Evolutionary conservation across 2,113 vertebrate species (phyloP), one percentile per base, ranked within the genome.

Genomic region (Collichthys lucidus): DNA sequence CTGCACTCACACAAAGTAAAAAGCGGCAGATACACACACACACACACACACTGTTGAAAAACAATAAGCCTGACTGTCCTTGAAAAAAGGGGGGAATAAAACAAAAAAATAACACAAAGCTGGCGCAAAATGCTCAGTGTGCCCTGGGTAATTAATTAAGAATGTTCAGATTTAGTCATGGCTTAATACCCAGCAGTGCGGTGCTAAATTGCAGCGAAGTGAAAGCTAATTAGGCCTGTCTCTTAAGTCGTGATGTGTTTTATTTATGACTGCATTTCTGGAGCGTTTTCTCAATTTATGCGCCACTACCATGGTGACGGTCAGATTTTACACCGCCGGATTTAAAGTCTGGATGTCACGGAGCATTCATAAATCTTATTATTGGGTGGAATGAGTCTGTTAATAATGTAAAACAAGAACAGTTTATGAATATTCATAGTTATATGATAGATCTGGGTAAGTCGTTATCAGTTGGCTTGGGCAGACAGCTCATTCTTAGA

Each of bases 351-450:
- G 69, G 67, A 50, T 74, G 81, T 83, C 82, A 85, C 59, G 4
- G 74, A 83, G 72, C 19, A 61, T 74, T 86, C 89, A 22, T 90
- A 69, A 89, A 90, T 88, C 80, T 89, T 74, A 79, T 76, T 73
- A 75, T 85, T 77, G 82, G 67, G 65, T 47, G 74, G 80, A 87
- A 91, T 42, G 66, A 84, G 79, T 14, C 14, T 81, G 80, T 90
- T 89, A 90, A 90, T 89, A 85, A 90, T 90, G 89, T 85, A 90
- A 77, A 89, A 87, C 67, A 77, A 75, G 88, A 82, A 64, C 74
- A 63, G 85, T 66, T 57, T 47, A 87, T 93, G 90, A 91, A 91
- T 93, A 93, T 92, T 91, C 86, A 93, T 84, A 9, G n/a, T 3
- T 0, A 24, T 20, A 14, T 76, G 86, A 90, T 85, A 68, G 84